Percentiles rank a stretch among this genome's conserved stretches.
Conservation (phyloP, 2,797 vertebrate species). For the Sebastes steindachneri region DNA sequence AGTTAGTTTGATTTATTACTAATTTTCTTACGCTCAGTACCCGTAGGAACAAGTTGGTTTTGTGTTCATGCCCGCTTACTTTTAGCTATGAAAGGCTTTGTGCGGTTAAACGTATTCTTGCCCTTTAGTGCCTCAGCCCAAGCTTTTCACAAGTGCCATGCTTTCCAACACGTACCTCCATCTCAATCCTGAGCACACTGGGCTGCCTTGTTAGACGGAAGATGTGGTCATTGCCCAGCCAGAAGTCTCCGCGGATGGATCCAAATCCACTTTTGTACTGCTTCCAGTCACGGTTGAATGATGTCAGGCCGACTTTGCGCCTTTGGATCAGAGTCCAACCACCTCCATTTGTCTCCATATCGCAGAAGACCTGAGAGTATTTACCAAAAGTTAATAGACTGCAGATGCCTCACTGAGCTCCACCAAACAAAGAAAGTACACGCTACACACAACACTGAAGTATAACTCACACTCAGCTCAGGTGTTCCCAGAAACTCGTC, state of each 20-base stretch:
- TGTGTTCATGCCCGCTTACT: slow-evolving; percentile 6
- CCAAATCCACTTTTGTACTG: slow-evolving; percentile 96
- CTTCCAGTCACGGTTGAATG: slow-evolving; percentile 95
- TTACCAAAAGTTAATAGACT: not conserved
- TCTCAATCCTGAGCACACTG: slow-evolving; percentile 89
- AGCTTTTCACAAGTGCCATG: not conserved
- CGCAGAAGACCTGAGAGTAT: slow-evolving; percentile 90
- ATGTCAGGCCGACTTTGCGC: slow-evolving; percentile 91
- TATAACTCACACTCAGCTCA: slow-evolving; percentile 89
- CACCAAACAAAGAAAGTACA: not conserved
- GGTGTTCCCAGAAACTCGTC: slow-evolving; percentile 95
- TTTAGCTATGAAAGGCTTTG: slow-evolving; percentile 19
- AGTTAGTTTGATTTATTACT: slow-evolving; percentile 34
- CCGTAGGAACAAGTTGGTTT: not conserved
- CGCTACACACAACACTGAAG: not conserved
- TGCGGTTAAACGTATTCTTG: not conserved
- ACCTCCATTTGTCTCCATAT: slow-evolving; percentile 94
- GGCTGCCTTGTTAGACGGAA: slow-evolving; percentile 92
- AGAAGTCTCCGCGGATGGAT: slow-evolving; percentile 94
- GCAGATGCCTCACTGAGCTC: not conserved
- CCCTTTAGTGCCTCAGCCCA: not conserved
- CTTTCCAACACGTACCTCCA: slow-evolving; percentile 86
- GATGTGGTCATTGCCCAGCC: slow-evolving; percentile 97
- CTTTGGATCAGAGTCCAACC: slow-evolving; percentile 98
- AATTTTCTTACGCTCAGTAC: slow-evolving; percentile 1